phyloP scores from a whole-genome alignment of 2,888 invertebrate species.

The Thymelicus acteon region DNA sequence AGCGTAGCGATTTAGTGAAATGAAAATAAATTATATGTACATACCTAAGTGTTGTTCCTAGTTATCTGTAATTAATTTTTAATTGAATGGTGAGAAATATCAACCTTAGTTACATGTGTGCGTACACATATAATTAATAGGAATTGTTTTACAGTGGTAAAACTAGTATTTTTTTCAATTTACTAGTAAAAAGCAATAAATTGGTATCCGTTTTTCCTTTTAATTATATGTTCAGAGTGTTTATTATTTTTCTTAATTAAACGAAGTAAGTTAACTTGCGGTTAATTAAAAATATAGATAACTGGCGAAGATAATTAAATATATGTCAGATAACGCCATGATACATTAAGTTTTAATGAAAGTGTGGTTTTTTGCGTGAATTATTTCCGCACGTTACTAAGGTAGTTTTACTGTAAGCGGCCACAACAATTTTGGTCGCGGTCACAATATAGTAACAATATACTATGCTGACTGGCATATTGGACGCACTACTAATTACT shows the following conservation, averaged over 20 bases:
- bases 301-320: slow-evolving; percentile 35
- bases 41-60: too few species aligned
- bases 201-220: slow-evolving; percentile 23
- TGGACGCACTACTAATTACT: too few species aligned
- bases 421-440: not conserved
- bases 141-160: slow-evolving; percentile 9
- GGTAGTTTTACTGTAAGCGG: slow-evolving; percentile 2
- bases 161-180: slow-evolving; percentile 17
- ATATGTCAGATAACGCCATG: slow-evolving; percentile 38
- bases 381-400: slow-evolving; percentile 6
- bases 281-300: slow-evolving; percentile 37
- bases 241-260: slow-evolving; percentile 38
- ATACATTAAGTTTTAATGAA: slow-evolving; percentile 38
- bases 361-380: slow-evolving; percentile 29
- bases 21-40: too few species aligned
- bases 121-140: slow-evolving; percentile 8
- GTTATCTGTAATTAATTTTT: too few species aligned
- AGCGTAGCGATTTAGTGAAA: too few species aligned
- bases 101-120: too few species aligned
- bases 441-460: too few species aligned
- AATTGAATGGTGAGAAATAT: too few species aligned
- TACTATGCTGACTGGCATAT: too few species aligned
- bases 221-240: slow-evolving; percentile 31
- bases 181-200: slow-evolving; percentile 19
- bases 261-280: slow-evolving; percentile 33